Percentiles rank a stretch among this genome's conserved stretches.
phyloP scores from a whole-genome alignment of 2,888 invertebrate species.

The Embidobia sp. region DNA sequence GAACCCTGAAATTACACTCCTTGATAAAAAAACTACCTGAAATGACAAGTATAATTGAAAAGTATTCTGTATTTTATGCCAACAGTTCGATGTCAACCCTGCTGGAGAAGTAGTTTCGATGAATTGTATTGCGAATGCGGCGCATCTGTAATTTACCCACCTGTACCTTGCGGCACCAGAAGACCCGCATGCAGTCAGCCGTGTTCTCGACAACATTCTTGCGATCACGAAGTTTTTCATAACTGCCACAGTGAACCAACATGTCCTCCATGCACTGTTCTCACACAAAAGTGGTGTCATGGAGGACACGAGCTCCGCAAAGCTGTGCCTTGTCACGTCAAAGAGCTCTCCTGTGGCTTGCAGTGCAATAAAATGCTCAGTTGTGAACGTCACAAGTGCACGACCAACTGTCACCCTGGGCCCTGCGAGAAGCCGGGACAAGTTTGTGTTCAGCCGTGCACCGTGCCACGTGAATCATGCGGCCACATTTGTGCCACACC shows the following conservation, averaged over 20 bases:
- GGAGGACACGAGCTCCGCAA: conserved; percentile 91
- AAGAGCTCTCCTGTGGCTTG: conserved; percentile 94
- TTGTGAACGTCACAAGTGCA: conserved; percentile 93
- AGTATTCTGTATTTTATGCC: no score
- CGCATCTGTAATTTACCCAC: conserved; percentile 91
- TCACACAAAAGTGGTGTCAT: conserved; percentile 92
- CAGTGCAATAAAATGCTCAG: conserved; percentile 90
- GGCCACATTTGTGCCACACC: conserved; percentile 92
- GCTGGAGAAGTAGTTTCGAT: conserved; percentile 85
- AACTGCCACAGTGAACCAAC: conserved; percentile 89
- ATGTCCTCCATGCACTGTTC: conserved; percentile 93
- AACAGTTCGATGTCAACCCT: conserved; percentile 77
- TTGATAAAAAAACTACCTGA: no score
- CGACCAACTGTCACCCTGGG: conserved; percentile 89
- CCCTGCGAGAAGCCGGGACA: conserved; percentile 86
- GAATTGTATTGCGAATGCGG: conserved; percentile 97
- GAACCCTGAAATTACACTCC: no score
- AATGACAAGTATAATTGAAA: no score
- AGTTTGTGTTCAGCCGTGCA: conserved; percentile 92
- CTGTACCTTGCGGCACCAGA: conserved; percentile 95
- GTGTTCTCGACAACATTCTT: conserved; percentile 89
- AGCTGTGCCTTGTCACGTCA: conserved; percentile 93
- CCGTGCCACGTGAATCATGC: conserved; percentile 86
- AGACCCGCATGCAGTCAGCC: conserved; percentile 90
- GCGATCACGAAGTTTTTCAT: conserved; percentile 92